A percentile compares a stretch with the other conserved stretches of the same genome.
Conservation (phyloP, 2,888 invertebrate species). For the Crematogaster levior region DNA sequence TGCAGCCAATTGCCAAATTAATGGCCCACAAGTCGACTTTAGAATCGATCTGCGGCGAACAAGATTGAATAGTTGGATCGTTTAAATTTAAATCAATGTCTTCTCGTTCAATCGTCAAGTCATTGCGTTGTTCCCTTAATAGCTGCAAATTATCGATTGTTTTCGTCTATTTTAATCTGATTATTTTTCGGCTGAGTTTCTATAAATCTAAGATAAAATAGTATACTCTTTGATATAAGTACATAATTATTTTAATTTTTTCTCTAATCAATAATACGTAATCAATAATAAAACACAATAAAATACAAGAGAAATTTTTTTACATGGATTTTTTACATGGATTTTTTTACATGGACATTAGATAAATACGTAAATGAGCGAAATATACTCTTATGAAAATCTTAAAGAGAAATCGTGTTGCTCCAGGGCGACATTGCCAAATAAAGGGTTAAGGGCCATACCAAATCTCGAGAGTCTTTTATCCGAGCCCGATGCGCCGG, state of each 20-base stretch:
- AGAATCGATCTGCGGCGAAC: constrained; percentile 47
- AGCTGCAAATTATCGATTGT: not conserved
- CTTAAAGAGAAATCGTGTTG: constrained; percentile 60
- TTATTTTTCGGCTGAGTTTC: not conserved
- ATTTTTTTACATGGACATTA: not conserved
- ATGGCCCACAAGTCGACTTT: constrained; percentile 64
- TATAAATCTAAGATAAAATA: not conserved
- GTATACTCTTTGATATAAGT: not conserved
- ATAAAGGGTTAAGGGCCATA: constrained; percentile 76
- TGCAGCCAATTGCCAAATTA: constrained; percentile 72
- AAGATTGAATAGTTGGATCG: constrained; percentile 58
- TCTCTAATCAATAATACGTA: not conserved
- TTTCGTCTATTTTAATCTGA: not conserved
- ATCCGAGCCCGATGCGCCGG: constrained; percentile 65
- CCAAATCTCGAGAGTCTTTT: constrained; percentile 69
- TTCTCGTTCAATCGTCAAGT: not conserved
- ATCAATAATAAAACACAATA: not conserved
- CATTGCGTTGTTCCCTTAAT: not conserved
- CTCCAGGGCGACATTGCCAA: constrained; percentile 65
- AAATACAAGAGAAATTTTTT: not conserved
- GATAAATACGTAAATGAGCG: not conserved
- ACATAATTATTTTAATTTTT: not conserved
- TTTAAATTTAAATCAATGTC: constrained; percentile 69
- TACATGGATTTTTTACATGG: no score
- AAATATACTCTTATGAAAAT: constrained; percentile 37